phyloP scores from a whole-genome alignment of 2,888 invertebrate genomes.

The Athrips mouffetella region DNA sequence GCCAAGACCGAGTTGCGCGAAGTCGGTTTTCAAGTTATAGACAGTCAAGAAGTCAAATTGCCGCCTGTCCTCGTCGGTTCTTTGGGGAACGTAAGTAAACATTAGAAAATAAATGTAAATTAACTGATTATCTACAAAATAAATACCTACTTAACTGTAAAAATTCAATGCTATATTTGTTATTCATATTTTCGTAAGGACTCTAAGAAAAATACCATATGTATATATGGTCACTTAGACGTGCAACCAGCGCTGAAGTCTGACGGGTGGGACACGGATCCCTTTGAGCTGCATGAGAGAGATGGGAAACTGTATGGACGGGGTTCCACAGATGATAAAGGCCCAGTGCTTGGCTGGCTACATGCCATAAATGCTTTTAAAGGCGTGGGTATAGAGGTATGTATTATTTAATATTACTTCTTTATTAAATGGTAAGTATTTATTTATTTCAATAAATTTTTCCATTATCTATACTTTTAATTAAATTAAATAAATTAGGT shows the following conservation, averaged over 20 bases:
- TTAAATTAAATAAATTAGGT: no score
- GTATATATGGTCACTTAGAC: slow-evolving; percentile 98
- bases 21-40: slow-evolving; percentile 86
- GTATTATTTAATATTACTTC: slow-evolving; percentile 1
- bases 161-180: not conserved
- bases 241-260: slow-evolving; percentile 96
- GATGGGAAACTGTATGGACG: slow-evolving; percentile 94
- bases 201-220: slow-evolving; percentile 92
- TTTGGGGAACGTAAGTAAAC: slow-evolving; percentile 81
- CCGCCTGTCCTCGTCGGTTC: slow-evolving; percentile 91
- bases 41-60: slow-evolving; percentile 84
- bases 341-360: slow-evolving; percentile 96
- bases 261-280: slow-evolving; percentile 98
- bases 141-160: not conserved
- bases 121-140: not conserved
- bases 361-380: slow-evolving; percentile 95
- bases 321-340: slow-evolving; percentile 96
- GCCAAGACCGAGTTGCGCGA: slow-evolving; percentile 84
- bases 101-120: not conserved
- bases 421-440: not conserved
- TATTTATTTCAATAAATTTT: not conserved
- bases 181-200: slow-evolving; percentile 69
- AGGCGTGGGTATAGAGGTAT: slow-evolving; percentile 80
- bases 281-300: slow-evolving; percentile 92
- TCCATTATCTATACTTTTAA: no score